phyloP scores from a whole-genome alignment of 2,797 vertebrate genomes.

The Myiotriccus ornatus region DNA sequence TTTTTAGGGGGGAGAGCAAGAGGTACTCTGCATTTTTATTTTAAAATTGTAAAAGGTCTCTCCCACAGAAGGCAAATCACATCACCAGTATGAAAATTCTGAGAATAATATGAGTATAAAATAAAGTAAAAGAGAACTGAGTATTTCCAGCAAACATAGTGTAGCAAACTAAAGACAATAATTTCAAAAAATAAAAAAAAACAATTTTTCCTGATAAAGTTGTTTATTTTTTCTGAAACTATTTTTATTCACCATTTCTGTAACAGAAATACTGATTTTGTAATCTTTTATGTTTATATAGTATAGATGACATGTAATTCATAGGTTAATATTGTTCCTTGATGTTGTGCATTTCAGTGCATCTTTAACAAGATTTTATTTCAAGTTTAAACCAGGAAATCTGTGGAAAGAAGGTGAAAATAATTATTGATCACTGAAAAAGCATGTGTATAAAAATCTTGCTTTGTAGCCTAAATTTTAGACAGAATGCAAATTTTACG shows the following conservation, averaged over 20 bases:
- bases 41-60: background rate
- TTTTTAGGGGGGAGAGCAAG: rapidly evolving
- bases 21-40: background rate
- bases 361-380: background rate
- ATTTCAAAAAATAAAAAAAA: background rate
- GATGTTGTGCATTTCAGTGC: background rate
- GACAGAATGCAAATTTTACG: background rate
- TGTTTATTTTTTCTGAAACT: background rate
- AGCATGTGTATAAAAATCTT: background rate
- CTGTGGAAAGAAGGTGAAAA: background rate
- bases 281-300: background rate
- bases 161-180: background rate
- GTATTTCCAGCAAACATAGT: background rate
- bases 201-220: background rate
- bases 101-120: background rate
- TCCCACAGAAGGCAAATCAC: background rate
- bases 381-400: background rate
- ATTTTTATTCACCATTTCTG: background rate
- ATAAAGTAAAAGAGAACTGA: background rate
- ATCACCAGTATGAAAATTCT: background rate
- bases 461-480: background rate
- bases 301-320: background rate
- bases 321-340: background rate
- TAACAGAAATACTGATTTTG: background rate
- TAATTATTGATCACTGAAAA: background rate